phyloP scores from a whole-genome alignment of 2,888 invertebrate species.

The Troides helena region DNA sequence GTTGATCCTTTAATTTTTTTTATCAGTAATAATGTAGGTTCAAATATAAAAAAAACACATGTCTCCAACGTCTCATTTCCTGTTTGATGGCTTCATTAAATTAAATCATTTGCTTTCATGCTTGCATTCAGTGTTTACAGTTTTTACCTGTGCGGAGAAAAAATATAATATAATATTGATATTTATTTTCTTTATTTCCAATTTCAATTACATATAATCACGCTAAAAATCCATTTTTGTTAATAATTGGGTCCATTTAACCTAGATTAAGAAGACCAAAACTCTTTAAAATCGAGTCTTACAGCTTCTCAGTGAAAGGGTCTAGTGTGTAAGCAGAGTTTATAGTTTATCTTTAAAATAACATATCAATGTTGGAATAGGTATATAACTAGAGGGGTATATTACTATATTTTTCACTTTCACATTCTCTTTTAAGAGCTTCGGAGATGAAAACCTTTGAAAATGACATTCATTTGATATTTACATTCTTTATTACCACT shows the following conservation, averaged over 20 bases:
- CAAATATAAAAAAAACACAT: conserved; percentile 30
- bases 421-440: too few relatives aligned
- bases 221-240: too few relatives aligned
- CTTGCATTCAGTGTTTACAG: conserved; percentile 5
- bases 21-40: conserved; percentile 36
- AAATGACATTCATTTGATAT: not conserved
- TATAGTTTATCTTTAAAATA: too few relatives aligned
- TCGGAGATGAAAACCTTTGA: too few relatives aligned
- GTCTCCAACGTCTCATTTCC: conserved; percentile 48
- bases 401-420: too few relatives aligned
- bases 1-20: conserved; percentile 39
- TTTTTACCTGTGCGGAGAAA: not conserved
- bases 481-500: conserved; percentile 31
- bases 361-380: too few relatives aligned
- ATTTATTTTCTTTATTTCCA: not conserved
- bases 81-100: conserved; percentile 54
- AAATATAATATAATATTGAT: not conserved
- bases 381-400: too few relatives aligned
- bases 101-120: conserved; percentile 7
- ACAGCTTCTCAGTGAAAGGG: not conserved
- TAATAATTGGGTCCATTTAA: too few relatives aligned
- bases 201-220: too few relatives aligned
- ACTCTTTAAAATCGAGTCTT: not conserved
- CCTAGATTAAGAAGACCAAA: not conserved
- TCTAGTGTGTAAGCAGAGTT: not conserved